Evolutionary conservation across 1,140 invertebrate species (phyloP).

Genomic region (Macrobrachium rosenbergii): DNA sequence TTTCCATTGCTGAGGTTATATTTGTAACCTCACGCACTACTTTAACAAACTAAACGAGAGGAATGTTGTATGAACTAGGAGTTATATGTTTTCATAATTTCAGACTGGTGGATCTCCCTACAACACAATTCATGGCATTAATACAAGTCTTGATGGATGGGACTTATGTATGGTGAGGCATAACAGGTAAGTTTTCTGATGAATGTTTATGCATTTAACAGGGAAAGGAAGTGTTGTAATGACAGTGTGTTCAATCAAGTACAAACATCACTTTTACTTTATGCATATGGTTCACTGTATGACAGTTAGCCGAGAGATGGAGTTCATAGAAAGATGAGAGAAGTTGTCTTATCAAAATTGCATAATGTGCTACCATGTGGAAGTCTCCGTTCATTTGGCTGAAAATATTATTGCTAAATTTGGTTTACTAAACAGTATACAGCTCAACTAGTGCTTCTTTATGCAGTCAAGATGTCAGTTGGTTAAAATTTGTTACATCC

Average conservation of each 20-base stretch:
- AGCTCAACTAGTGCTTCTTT: too few species aligned
- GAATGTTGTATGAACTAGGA: too few species aligned
- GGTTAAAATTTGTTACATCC: too few species aligned
- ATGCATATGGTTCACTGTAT: neutral
- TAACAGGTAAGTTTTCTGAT: slow-evolving; percentile 82
- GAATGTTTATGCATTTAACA: neutral
- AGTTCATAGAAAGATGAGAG: too few species aligned
- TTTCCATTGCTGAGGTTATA: neutral
- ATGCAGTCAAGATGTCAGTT: too few species aligned
- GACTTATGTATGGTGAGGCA: slow-evolving; percentile 79
- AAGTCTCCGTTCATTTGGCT: too few species aligned
- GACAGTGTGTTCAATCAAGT: too few species aligned
- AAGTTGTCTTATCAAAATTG: too few species aligned
- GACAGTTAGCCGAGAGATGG: neutral
- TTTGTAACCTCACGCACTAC: neutral
- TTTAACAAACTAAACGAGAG: neutral
- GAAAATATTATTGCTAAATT: too few species aligned
- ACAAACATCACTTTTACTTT: neutral
- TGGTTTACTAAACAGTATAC: too few species aligned
- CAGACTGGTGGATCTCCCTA: slow-evolving; percentile 87
- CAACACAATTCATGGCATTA: slow-evolving; percentile 89
- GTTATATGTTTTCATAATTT: slow-evolving; percentile 26
- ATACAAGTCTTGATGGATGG: slow-evolving; percentile 84
- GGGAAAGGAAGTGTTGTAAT: too few species aligned
- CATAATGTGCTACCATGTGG: too few species aligned